Evolutionary conservation across 2,113 vertebrate genomes (phyloP).

Genomic region (Monarcha castaneiventris): DNA sequence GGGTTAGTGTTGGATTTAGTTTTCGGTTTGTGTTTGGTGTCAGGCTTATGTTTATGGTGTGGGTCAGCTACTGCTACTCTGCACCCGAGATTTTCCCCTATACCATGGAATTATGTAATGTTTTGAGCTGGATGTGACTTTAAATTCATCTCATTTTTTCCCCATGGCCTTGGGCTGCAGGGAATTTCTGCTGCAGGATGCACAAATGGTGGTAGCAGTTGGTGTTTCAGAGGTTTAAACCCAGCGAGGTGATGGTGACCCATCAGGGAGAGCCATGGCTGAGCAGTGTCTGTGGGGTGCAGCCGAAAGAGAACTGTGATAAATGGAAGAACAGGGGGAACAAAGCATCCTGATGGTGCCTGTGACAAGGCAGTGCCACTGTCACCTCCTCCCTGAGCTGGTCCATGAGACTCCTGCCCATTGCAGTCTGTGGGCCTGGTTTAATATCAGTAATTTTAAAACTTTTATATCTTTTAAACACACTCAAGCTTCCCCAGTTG

Average conservation of each 20-base stretch:
- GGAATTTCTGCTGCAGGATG: no score
- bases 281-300: fast-evolving
- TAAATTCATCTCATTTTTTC: fast-evolving
- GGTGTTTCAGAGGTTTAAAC: not conserved
- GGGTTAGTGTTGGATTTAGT: no score
- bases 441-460: not conserved
- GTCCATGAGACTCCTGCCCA: not conserved
- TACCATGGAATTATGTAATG: not conserved
- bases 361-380: not conserved
- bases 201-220: not conserved
- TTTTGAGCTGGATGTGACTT: fast-evolving
- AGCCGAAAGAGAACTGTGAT: fast-evolving
- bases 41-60: no score
- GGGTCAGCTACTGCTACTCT: not conserved
- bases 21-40: no score
- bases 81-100: not conserved
- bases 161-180: not conserved
- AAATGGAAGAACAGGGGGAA: not conserved
- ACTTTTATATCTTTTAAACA: not conserved
- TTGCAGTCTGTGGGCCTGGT: not conserved
- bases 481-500: not conserved
- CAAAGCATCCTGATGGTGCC: not conserved
- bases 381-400: not conserved
- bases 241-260: not conserved
- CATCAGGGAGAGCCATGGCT: not conserved